A percentile compares a stretch with the other conserved stretches of the same genome.
Conservation (phyloP, 2,113 vertebrate species). For the Cyanocitta stelleri region DNA sequence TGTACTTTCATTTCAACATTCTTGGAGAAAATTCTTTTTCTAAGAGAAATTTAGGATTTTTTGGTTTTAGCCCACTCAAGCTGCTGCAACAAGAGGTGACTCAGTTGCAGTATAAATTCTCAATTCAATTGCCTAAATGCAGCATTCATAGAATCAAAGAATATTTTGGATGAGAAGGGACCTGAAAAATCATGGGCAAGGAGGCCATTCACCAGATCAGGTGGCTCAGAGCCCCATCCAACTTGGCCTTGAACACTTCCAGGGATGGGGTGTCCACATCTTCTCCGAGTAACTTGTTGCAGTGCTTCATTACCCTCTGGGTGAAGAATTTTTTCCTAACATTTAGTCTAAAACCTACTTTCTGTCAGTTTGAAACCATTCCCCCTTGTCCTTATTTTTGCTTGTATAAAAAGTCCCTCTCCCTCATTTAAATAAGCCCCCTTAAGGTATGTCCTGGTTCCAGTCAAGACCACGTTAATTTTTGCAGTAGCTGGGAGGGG, state of each 20-base stretch:
- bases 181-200: not conserved
- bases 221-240: not conserved
- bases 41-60: not conserved
- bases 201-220: not conserved
- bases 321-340: not conserved
- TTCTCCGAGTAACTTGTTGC: not conserved
- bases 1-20: not conserved
- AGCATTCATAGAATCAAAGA: not conserved
- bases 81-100: not conserved
- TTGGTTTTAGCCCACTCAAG: not conserved
- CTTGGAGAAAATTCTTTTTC: not conserved
- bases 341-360: not conserved
- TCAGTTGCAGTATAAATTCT: not conserved
- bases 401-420: not conserved
- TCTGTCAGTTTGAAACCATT: not conserved
- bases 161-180: not conserved
- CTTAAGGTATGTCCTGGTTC: not conserved
- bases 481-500: not conserved
- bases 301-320: not conserved
- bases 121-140: not conserved
- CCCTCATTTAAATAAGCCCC: not conserved
- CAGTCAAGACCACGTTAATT: rapidly evolving
- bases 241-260: not conserved
- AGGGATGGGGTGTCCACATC: not conserved
- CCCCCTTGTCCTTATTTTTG: not conserved